Evolutionary conservation across 1,140 invertebrate species (phyloP), one percentile per base, ranked within the genome.

Genomic region (Battus philenor): DNA sequence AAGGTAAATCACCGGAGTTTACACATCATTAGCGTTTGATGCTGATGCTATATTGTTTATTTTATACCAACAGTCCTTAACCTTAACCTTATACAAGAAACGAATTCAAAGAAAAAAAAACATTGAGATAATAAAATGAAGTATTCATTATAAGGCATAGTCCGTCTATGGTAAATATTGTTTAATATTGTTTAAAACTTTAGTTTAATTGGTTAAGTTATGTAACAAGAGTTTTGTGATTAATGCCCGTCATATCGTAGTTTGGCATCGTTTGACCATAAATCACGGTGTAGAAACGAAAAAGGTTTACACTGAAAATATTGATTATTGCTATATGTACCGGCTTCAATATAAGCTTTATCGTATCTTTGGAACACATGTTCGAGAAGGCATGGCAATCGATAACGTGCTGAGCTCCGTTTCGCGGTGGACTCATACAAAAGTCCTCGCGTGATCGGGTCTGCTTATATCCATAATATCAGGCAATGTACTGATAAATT

Each of bases 321-420:
- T 36, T 16, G 33, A 36, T 22, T 16, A n/a, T 18, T 15, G 15
- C 32, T 33, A 33, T 36, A 20, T 29, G 11, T 16, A 36, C 31
- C 1, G 15, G 9, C 15, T 36, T 36, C 10, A 9, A 33, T 20
- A 20, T 6, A 20, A 20, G 18, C 7, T 36, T 18, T 17, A 16
- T 10, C 10, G 33, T 36, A 36, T 36, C 33, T 36, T 36, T 36
- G 33, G 33, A 36, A 36, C 10, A 36, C 33, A 36, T 36, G 33
- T 10, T 29, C 26, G 26, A 29, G 5, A 36, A 36, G 33, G 33
- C 6, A 3, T 20, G 10, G 33, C 17, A 36, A 36, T 36, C 33
- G 33, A 36, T 36, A 36, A 9, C 17, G 17, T 15, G 33, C 17
- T 36, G n/a, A 10, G 33, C 33, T 11, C 16, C 33, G 33, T 17